phyloP scores from a whole-genome alignment of 92 coral and sea anemone species.

The Metridium senile region DNA sequence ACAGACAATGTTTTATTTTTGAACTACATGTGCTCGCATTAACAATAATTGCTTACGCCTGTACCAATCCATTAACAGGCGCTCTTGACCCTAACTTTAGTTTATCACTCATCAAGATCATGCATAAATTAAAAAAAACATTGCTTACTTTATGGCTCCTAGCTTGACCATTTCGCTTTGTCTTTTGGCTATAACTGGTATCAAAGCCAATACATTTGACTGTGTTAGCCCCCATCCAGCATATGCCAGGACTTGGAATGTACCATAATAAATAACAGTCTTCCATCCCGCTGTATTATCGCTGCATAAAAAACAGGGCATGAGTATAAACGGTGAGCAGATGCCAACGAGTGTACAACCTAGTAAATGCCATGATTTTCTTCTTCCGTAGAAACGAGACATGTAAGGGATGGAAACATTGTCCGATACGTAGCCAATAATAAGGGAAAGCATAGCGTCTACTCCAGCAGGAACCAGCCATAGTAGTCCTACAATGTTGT shows the following conservation, averaged over 20 bases:
- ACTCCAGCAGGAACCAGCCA: slow-evolving; percentile 56
- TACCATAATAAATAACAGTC: slow-evolving; percentile 46
- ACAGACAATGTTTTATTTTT: no score
- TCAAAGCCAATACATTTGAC: slow-evolving; percentile 71
- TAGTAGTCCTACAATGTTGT: slow-evolving; percentile 51
- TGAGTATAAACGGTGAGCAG: slow-evolving; percentile 55
- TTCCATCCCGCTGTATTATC: slow-evolving; percentile 46
- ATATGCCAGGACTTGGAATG: slow-evolving; percentile 33
- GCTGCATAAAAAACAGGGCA: slow-evolving; percentile 71
- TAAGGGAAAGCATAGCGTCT: slow-evolving; percentile 44
- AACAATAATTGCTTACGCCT: no score
- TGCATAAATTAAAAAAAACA: not conserved
- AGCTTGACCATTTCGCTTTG: slow-evolving; percentile 84
- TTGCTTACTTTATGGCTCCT: slow-evolving; percentile 64
- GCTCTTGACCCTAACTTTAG: no score
- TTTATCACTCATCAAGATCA: no score
- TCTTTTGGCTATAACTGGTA: slow-evolving; percentile 76
- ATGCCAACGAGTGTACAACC: slow-evolving; percentile 66
- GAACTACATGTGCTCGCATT: no score
- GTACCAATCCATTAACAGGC: no score
- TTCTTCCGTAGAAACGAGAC: slow-evolving; percentile 55
- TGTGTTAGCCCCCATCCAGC: slow-evolving; percentile 66
- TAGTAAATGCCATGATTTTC: slow-evolving; percentile 75
- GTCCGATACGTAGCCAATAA: slow-evolving; percentile 58
- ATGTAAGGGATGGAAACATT: slow-evolving; percentile 49